These are phyloP conservation scores for Rousettus madagascariensis DNA, from an alignment of 2,797 vertebrate species.

Conservation along the genomic window DNA sequence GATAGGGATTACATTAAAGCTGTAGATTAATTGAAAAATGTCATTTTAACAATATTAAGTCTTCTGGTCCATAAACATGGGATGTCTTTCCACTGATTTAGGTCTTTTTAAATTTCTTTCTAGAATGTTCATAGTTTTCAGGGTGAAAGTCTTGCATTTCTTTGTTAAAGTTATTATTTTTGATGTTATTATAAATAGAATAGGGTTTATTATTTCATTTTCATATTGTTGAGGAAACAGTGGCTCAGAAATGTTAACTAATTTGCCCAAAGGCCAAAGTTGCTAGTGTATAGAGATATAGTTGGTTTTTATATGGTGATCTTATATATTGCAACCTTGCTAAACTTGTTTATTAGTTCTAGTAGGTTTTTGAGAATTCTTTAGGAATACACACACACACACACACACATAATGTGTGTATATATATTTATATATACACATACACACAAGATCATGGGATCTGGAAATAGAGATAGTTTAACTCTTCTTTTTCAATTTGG, in stretches of 20 bases:
- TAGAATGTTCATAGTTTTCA: not conserved
- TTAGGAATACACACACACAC: not conserved
- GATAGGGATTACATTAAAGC: not conserved
- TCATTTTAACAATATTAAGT: not conserved
- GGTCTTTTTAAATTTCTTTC: slow-evolving; percentile 2
- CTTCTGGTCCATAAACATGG: not conserved
- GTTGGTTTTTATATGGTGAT: not conserved
- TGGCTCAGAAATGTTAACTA: not conserved
- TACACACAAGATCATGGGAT: not conserved
- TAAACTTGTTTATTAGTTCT: not conserved
- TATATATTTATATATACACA: not conserved
- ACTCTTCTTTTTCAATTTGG: not conserved
- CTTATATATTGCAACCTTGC: not conserved
- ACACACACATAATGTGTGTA: not conserved
- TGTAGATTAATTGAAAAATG: not conserved
- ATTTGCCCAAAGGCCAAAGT: not conserved
- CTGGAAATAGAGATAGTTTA: not conserved
- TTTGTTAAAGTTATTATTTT: not conserved
- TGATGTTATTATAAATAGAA: not conserved
- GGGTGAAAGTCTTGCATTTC: not conserved
- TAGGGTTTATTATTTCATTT: not conserved
- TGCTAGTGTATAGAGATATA: not conserved
- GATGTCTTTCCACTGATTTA: not conserved
- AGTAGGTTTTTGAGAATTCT: not conserved
- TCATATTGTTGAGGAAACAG: not conserved